Evolutionary conservation across 2,888 invertebrate species (phyloP), one percentile per base, ranked within the genome.

Genomic region (Dicyrtomina minuta): DNA sequence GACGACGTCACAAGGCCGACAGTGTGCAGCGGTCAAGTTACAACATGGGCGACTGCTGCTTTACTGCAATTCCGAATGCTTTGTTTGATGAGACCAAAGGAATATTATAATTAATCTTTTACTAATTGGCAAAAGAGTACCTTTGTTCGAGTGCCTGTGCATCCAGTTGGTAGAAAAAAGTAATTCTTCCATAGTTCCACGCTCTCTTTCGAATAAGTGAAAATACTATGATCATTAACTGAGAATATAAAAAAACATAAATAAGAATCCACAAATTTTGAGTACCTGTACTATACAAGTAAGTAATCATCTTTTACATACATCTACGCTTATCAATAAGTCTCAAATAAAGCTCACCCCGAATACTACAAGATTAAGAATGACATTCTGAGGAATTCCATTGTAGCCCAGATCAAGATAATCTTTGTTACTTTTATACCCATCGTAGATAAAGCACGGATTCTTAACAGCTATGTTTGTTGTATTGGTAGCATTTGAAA

Each of bases 181-280:
- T 95, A 81, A 96, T 86, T 66, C 96, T 87, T 0, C 95, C 95
- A 84, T 95, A 96, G 82, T 96, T 94, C 90, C 96, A 95, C 0
- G 96, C 96, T 79, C 91, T 89, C 80, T 94, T 92, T 68, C 96
- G 85, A 78, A 96, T 82, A 59, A 92, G 85, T 20, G 92, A 90
- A 82, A 96, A 96, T 73, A 95, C 83, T 61, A 83, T 73, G 59
- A 86, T 79, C 70, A 92, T 81, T 58, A 93, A 84, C 80, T 96
- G 84, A 68, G 89, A 84, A 75, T 88, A 79, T 86, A 66, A 46
- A 46, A 73, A 67, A 58, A 39, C 61, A n/a, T n/a, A n/a, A n/a
- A n/a, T n/a, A n/a, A n/a, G n/a, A n/a, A n/a, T n/a, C n/a, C n/a
- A n/a, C n/a, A n/a, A n/a, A n/a, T n/a, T n/a, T n/a, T n/a, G n/a